Percentiles rank a stretch among this genome's conserved stretches.
These are phyloP conservation scores for Synanthedon formicaeformis DNA, from an alignment of 2,888 invertebrate genomes.

Conservation along the genomic window DNA sequence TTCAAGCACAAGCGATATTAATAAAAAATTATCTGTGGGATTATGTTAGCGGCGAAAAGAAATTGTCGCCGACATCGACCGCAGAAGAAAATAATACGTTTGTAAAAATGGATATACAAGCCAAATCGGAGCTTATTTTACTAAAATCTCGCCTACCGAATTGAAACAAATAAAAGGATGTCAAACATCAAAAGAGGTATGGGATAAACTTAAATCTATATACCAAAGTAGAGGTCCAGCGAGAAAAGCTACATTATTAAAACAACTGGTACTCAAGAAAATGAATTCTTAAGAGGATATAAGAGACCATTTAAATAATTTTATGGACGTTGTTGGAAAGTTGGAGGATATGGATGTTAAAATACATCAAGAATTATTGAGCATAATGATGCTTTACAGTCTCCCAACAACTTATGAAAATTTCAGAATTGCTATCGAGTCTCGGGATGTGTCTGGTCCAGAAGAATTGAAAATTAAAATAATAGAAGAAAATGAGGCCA, in stretches of 20 bases:
- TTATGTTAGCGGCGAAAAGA: no score
- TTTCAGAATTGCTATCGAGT: conserved; percentile 28
- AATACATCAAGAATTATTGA: conserved; percentile 21
- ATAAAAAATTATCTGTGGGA: no score
- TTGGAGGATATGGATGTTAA: conserved; percentile 22
- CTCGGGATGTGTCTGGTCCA: conserved; percentile 18
- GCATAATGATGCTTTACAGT: conserved; percentile 27
- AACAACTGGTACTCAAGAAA: conserved; percentile 19
- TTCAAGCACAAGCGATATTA: no score
- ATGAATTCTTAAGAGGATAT: conserved; percentile 9
- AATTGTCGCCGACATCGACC: no score
- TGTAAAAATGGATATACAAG: neutral
- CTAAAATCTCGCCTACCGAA: conserved; percentile 13
- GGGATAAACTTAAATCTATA: conserved; percentile 26
- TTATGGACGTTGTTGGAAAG: conserved; percentile 30
- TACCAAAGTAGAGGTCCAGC: conserved; percentile 36
- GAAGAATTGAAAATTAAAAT: conserved; percentile 22
- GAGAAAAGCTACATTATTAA: conserved; percentile 32
- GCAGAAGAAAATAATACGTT: no score
- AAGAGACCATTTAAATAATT: conserved; percentile 22
- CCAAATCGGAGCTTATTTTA: conserved; percentile 3
- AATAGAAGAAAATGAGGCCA: conserved; percentile 17
- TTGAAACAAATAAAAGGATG: conserved; percentile 23
- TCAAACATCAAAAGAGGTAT: conserved; percentile 21
- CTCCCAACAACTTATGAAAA: conserved; percentile 23